Evolutionary conservation across 1,140 invertebrate genomes (phyloP), one percentile per base, ranked within the genome.

Genomic region (Euborellia annulipes): DNA sequence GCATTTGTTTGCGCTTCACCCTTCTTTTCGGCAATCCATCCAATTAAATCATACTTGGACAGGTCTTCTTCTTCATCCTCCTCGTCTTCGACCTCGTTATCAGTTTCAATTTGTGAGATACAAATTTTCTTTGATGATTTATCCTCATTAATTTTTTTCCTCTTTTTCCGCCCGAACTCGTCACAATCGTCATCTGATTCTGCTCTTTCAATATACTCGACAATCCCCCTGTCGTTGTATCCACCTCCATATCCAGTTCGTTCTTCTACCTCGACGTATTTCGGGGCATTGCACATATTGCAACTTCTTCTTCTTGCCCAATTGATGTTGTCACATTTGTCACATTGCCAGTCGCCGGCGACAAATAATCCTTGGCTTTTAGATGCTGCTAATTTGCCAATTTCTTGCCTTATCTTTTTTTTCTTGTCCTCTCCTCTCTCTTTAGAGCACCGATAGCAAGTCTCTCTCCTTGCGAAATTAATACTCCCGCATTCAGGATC

Each of bases 181-280:
- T 96, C 92, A 61, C 88, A 95, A 62, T 95, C 89, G 60, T 89
- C 87, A 50, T 85, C 82, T 37, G 85, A 84, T 3, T 87, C 87
- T 37, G 62, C 58, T 43, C 85, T 69, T 55, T 90, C 78, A 53
- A 88, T 86, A 55, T 95, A 95, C 58, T 96, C 91, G 8, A 95
- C 88, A 2, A 85, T 76, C 27, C 86, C 87, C 46, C 91, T 71
- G 57, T 95, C 91, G 69, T 94, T 96, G 58, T 92, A 95, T 36
- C 85, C 85, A 41, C 85, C 85, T 14, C 85, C 82, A 51, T 85
- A 85, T 16, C 82, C 82, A 23, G 66, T 67, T 45, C 81, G 64
- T 58, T 79, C 77, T 62, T 85, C 79, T 39, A 90, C 78, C 65
- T 93, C 90, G 2, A 84, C 84, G 63, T 90, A 88, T 66, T 97